Base-by-base conservation (phyloP, 2,888 invertebrate species). In the Tiphia femorata region DNA sequence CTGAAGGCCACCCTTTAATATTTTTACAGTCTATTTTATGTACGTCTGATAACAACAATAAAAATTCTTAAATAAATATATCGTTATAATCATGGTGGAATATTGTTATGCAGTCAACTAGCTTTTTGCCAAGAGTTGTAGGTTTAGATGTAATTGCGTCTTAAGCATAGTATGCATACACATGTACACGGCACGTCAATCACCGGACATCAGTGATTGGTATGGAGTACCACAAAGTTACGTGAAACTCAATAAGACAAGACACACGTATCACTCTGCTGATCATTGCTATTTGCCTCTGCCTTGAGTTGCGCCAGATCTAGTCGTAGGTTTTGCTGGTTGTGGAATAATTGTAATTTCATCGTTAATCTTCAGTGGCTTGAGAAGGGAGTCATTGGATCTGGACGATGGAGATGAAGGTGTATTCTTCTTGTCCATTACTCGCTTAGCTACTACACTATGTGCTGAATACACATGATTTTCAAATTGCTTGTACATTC, bases 401-500 rank as follows among this genome's bases (percentile, higher is more conserved):
- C 79, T 79, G 63, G 84, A 80, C 58, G 85, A 82, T 41, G 85
- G 79, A 29, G 84, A 80, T 30, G 85, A 78, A 1, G 85, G 82
- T 65, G 86, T 83, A 77, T 88, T 90, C 78, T 90, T 91, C 82
- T 91, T 91, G 77, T 92, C 93, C 89, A 93, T 92, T 23, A 92
- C 93, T 62, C 93, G 90, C 78, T 94, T 94, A 30, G 95, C 94
- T 14, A 94, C 94, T 16, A 94, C 93, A 80, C 95, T 95, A 78
- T 96, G 96, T 16, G 95, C 95, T 30, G 95, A 94, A 79, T 96
- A 96, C 4, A 96, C 96, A 82, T 96, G 96, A 82, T 92, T 95
- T 82, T 96, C 96, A 76, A 96, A 96, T 78, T 95, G 92, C 85
- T 95, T 95, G 87, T 96, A 96, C 94, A 96, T 95, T 74, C 94